A percentile compares a stretch with the other conserved stretches of the same genome.
phyloP scores from a whole-genome alignment of 2,113 vertebrate genomes.

The Burhinus oedicnemus region DNA sequence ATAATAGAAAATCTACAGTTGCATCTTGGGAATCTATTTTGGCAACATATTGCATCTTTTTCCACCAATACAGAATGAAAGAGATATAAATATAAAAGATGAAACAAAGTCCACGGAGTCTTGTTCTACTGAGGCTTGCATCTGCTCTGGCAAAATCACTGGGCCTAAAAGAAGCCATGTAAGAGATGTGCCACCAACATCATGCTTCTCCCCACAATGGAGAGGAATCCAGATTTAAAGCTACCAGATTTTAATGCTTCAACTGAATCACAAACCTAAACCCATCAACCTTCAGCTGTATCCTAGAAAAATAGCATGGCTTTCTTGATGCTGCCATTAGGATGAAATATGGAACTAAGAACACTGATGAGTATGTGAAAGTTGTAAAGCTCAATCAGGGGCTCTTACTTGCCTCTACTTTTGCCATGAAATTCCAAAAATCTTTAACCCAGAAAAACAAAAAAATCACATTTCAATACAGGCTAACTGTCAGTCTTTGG shows the following conservation, averaged over 20 bases:
- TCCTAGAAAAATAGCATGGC: background rate
- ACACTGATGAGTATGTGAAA: background rate
- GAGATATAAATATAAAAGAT: background rate
- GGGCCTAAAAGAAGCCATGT: fast-evolving
- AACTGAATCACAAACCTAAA: background rate
- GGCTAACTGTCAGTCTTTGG: background rate
- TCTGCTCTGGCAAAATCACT: background rate
- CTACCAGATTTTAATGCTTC: background rate
- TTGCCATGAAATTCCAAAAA: background rate
- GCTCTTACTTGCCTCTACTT: background rate
- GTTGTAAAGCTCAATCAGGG: background rate
- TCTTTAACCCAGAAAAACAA: background rate
- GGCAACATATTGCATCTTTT: background rate
- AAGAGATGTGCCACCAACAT: background rate
- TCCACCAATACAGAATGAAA: background rate
- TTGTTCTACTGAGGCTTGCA: background rate
- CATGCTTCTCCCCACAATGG: background rate
- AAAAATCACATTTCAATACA: background rate
- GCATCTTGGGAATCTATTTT: background rate
- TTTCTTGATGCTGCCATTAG: background rate
- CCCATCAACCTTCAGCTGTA: background rate
- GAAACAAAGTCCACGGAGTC: background rate
- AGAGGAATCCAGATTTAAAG: background rate
- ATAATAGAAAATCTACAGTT: background rate
- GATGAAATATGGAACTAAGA: background rate